phyloP scores from a whole-genome alignment of 2,888 invertebrate genomes.

The Chironomus tentans region DNA sequence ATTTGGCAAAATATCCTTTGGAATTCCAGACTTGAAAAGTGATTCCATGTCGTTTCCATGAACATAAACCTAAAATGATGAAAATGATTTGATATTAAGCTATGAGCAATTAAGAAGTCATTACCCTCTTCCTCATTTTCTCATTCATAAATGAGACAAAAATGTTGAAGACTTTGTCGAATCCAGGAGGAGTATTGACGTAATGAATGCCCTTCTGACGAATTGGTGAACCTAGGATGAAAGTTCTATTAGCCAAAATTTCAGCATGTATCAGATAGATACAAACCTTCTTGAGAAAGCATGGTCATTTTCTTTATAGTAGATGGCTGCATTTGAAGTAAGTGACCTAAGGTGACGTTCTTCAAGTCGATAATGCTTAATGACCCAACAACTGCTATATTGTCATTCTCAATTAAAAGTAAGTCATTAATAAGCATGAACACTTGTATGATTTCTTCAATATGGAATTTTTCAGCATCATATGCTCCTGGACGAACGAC shows the following conservation, averaged over 20 bases:
- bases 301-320: constrained; percentile 46
- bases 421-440: constrained; percentile 49
- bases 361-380: constrained; percentile 41
- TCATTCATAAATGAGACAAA: constrained; percentile 47
- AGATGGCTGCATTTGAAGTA: constrained; percentile 48
- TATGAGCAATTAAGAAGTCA: constrained; percentile 29
- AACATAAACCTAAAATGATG: constrained; percentile 42
- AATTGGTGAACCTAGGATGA: constrained; percentile 46
- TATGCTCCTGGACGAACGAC: constrained; percentile 42
- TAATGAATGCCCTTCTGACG: constrained; percentile 47
- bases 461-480: constrained; percentile 40
- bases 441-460: constrained; percentile 44
- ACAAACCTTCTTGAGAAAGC: constrained; percentile 46
- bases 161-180: constrained; percentile 46
- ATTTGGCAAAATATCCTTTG: constrained; percentile 50
- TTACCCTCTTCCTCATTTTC: constrained; percentile 48
- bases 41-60: constrained; percentile 48
- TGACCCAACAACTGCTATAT: constrained; percentile 29
- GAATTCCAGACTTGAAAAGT: constrained; percentile 46
- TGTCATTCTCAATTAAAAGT: constrained; percentile 49
- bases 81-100: background rate
- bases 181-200: constrained; percentile 47
- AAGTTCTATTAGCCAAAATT: no score
- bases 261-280: no score
- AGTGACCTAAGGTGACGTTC: constrained; percentile 40